These are phyloP conservation scores for Silurus meridionalis DNA, from an alignment of 2,113 vertebrate species.

Conservation along the genomic window DNA sequence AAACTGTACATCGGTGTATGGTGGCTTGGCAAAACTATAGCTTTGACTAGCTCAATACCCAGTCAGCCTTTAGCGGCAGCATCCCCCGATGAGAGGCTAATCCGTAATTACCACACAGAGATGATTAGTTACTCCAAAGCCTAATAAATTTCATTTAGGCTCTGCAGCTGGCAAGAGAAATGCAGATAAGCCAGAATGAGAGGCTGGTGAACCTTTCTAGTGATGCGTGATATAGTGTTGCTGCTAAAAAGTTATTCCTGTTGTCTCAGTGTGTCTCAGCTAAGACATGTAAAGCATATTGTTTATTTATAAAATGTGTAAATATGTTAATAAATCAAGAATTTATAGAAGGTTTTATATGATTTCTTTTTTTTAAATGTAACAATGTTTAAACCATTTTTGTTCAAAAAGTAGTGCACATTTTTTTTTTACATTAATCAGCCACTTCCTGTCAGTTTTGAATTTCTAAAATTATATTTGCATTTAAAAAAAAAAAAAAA, in stretches of 20 bases:
- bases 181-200: slow-evolving; percentile 12
- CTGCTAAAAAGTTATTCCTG: background rate
- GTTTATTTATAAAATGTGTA: background rate
- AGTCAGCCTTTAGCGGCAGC: slow-evolving; percentile 31
- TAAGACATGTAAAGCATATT: background rate
- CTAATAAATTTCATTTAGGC: slow-evolving; percentile 40
- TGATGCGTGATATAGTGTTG: slow-evolving; percentile 5
- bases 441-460: background rate
- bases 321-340: no score
- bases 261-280: background rate
- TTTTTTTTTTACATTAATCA: background rate
- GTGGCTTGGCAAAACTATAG: slow-evolving; percentile 53
- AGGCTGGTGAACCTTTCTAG: background rate
- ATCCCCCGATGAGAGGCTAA: slow-evolving; percentile 48
- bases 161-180: slow-evolving; percentile 35
- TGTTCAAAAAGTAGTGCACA: background rate
- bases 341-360: no score
- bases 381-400: no score
- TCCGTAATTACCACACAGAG: slow-evolving; percentile 50
- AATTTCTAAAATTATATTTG: background rate
- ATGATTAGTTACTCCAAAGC: slow-evolving; percentile 49
- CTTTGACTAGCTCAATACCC: slow-evolving; percentile 38
- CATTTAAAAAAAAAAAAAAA: background rate
- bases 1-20: slow-evolving; percentile 57
- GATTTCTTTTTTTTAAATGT: no score